Percentiles rank a stretch among this genome's conserved stretches.
Conservation (phyloP, 1,140 invertebrate genomes). For the Cherax destructor region DNA sequence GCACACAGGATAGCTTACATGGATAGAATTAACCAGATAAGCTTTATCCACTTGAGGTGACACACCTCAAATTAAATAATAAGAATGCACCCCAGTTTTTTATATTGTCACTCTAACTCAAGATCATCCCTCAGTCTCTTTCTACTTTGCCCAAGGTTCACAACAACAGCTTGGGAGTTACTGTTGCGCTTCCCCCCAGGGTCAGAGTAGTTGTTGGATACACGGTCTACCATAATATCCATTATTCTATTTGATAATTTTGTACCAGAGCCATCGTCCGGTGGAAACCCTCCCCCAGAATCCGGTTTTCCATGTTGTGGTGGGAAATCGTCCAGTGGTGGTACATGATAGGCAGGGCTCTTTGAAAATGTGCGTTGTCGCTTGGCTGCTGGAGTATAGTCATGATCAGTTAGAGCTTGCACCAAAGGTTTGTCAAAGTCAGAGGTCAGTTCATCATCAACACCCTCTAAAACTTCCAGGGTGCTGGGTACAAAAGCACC, state of each 20-base stretch:
- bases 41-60: conserved; percentile 21
- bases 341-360: conserved; percentile 36
- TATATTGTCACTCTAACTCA: conserved; percentile 62
- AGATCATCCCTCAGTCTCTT: conserved; percentile 69
- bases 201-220: conserved; percentile 56
- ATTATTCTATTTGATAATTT: conserved; percentile 59
- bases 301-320: conserved; percentile 42
- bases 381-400: conserved; percentile 64
- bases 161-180: conserved; percentile 40
- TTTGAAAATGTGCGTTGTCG: conserved; percentile 40
- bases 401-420: conserved; percentile 62
- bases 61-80: conserved; percentile 35
- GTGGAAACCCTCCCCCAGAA: conserved; percentile 56
- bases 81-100: conserved; percentile 20
- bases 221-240: conserved; percentile 55
- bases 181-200: conserved; percentile 42
- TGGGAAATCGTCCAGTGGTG: conserved; percentile 55
- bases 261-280: conserved; percentile 36
- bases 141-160: conserved; percentile 52
- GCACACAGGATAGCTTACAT: conserved; percentile 44
- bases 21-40: conserved; percentile 1
- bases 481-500: conserved; percentile 40
- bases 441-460: conserved; percentile 62
- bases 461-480: conserved; percentile 50
- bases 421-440: conserved; percentile 45